Base-by-base conservation (phyloP, 2,888 invertebrate genomes). In the Phania funesta region DNA sequence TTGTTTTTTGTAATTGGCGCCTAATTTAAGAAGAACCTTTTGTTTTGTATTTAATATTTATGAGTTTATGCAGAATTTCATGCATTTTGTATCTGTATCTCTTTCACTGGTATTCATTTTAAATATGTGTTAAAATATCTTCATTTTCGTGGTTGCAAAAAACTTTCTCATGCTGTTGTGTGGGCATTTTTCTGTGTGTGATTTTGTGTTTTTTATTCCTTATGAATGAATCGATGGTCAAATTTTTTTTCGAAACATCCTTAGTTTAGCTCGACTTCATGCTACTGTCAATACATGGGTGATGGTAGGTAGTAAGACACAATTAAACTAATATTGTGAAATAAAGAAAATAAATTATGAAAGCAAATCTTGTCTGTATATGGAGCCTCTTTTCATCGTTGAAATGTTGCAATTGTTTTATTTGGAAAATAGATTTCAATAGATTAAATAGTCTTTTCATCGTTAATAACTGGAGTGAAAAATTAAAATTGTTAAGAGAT, bases 51-150 rank as follows among this genome's bases (percentile, higher is more conserved):
- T 79, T 65, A 62, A 85, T 88, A 88, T 89, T 89, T 89, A 89
- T 87, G 87, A 87, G 88, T 89, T 89, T 89, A 87, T 87, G 87
- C 87, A 86, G 90, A 89, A 89, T 88, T 82, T 56, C 26, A 16
- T 24, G 24, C 18, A 41, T 20, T 16, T 32, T 50, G 8, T 41
- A 18, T 44, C 16, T 48, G 32, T 38, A 22, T 46, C 32, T 44
- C 50, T 50, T 29, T 54, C 35, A 11, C 20, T 13, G 13, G 7
- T 48, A 26, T 65, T 18, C 16, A 44, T 62, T 41, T 68, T 74
- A 41, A n/a, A 77, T 74, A 58, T 75, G 70, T 78, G 70, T 46
- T 74, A 64, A 74, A 65, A 70, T 65, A 75, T 65, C 52, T 65
- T 82, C 58, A 78, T 78, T 68, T 76, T 83, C 56, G 16, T 65